phyloP scores from a whole-genome alignment of 1,140 invertebrate genomes.

The Planococcus citri region DNA sequence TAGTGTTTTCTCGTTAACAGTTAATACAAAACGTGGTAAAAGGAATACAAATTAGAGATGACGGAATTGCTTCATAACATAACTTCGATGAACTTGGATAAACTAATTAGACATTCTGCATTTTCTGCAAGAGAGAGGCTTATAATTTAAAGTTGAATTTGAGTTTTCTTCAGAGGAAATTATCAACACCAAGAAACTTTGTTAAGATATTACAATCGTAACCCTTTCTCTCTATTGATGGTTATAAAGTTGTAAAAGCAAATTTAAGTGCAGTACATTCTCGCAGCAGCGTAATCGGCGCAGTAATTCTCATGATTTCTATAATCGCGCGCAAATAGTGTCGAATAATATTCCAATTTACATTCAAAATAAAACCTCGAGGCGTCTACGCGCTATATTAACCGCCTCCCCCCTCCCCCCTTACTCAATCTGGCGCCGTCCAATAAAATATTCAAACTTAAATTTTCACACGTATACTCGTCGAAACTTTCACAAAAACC shows the following conservation, averaged over 20 bases:
- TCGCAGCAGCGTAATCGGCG: not conserved
- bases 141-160: constrained; percentile 4
- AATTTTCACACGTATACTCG: not conserved
- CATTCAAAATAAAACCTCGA: not conserved
- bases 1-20: not conserved
- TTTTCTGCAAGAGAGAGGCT: not conserved
- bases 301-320: not conserved
- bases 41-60: constrained; percentile 7
- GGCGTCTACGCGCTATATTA: too few species aligned
- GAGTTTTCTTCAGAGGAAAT: not conserved
- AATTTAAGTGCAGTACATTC: constrained; percentile 7
- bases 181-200: constrained; percentile 7
- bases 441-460: not conserved
- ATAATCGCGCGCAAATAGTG: not conserved
- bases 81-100: constrained; percentile 7
- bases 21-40: constrained; percentile 2
- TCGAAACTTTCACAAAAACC: not conserved
- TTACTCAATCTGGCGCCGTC: too few species aligned
- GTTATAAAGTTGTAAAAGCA: not conserved
- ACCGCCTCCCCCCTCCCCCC: too few species aligned
- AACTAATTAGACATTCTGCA: constrained; percentile 7
- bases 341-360: constrained; percentile 8
- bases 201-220: constrained; percentile 7
- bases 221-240: not conserved
- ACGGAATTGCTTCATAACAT: constrained; percentile 2